Conservation (phyloP, 2,888 invertebrate genomes). For the Nephrotoma guestfalica region DNA sequence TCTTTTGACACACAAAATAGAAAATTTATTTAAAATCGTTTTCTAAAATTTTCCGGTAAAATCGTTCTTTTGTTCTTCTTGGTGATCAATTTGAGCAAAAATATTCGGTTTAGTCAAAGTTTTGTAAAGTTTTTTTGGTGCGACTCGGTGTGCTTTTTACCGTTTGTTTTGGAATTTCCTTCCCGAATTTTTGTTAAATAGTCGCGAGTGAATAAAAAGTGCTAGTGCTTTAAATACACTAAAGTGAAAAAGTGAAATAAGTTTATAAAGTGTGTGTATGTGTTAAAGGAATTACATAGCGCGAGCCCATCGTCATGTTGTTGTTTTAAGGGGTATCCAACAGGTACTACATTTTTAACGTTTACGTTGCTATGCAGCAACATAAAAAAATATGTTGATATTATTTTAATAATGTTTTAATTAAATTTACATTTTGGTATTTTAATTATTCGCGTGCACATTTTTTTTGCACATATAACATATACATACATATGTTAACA, state of each 20-base stretch:
- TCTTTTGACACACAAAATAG: background rate
- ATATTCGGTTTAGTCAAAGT: background rate
- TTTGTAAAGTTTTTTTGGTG: background rate
- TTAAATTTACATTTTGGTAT: background rate
- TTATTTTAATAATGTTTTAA: background rate
- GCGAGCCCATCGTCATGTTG: background rate
- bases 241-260: background rate
- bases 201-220: background rate
- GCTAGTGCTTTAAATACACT: background rate
- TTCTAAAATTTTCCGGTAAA: background rate
- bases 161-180: too few relatives aligned
- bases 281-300: background rate
- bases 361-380: too few relatives aligned
- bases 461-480: background rate
- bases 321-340: background rate
- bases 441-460: background rate
- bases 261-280: background rate
- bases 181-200: too few relatives aligned
- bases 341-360: background rate
- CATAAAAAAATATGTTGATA: background rate
- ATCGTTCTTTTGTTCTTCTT: background rate
- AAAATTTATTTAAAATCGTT: background rate
- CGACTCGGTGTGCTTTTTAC: background rate
- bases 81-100: background rate
- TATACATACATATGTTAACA: background rate